Evolutionary conservation across 2,797 vertebrate genomes (phyloP).

Genomic region (Halcyon smyrnensis): DNA sequence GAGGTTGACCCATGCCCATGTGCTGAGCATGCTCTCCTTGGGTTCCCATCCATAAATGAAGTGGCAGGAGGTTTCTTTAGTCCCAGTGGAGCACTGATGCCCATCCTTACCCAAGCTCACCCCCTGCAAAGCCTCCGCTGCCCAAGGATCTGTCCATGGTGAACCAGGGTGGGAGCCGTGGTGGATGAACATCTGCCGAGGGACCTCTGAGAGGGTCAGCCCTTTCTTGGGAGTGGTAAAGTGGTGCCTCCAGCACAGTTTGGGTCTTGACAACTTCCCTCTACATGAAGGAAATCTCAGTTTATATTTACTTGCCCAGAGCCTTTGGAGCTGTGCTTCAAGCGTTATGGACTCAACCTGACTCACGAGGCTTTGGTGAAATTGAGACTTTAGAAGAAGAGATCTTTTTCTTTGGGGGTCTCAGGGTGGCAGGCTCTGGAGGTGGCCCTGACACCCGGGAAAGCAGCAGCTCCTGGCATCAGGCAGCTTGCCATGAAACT

Average conservation of each 20-base stretch:
- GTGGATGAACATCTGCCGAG: neutral
- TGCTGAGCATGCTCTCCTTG: neutral
- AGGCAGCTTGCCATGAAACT: neutral
- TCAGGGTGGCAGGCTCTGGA: neutral
- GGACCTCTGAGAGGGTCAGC: neutral
- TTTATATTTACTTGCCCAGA: neutral
- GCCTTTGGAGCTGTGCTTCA: neutral
- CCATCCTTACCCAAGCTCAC: neutral
- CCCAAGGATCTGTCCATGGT: accelerated
- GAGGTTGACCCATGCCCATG: accelerated
- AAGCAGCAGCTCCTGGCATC: neutral
- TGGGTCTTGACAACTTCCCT: neutral
- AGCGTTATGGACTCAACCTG: neutral
- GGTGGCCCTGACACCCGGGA: neutral
- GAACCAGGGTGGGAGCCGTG: neutral
- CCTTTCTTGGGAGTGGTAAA: neutral
- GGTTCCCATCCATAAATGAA: neutral
- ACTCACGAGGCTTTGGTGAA: neutral
- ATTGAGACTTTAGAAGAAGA: neutral
- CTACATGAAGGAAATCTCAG: neutral
- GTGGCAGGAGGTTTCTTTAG: neutral
- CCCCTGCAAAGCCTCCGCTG: neutral
- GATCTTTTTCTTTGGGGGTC: neutral
- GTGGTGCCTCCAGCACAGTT: neutral
- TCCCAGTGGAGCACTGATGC: neutral